Conservation (phyloP, 2,888 invertebrate genomes). For the Coenonympha glycerion region DNA sequence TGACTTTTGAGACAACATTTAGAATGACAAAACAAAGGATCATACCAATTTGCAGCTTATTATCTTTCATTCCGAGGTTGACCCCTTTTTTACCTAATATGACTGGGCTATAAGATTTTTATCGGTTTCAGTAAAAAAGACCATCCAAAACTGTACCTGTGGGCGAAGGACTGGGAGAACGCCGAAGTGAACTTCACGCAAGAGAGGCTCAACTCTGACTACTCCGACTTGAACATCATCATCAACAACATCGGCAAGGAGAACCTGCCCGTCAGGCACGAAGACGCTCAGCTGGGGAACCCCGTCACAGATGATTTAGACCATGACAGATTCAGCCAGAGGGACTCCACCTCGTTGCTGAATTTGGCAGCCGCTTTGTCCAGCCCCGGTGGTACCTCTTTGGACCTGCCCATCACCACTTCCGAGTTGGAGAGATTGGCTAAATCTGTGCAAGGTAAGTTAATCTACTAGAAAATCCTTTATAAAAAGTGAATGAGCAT, state of each 20-base stretch:
- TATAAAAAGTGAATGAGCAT: too few species aligned
- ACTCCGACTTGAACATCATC: conserved; percentile 59
- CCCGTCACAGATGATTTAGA: conserved; percentile 30
- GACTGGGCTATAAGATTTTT: too few species aligned
- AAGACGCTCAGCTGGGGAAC: conserved; percentile 38
- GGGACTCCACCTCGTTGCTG: conserved; percentile 37
- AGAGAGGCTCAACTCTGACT: conserved; percentile 59
- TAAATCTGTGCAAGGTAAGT: conserved; percentile 59
- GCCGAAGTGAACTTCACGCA: conserved; percentile 49
- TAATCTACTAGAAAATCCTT: not conserved
- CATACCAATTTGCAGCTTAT: too few species aligned
- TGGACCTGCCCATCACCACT: conserved; percentile 61
- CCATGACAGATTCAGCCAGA: conserved; percentile 35
- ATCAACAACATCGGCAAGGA: conserved; percentile 57
- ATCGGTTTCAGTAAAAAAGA: conserved; percentile 84
- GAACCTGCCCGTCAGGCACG: conserved; percentile 50
- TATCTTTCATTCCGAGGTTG: too few species aligned
- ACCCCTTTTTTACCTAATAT: too few species aligned
- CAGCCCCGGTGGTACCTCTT: conserved; percentile 53
- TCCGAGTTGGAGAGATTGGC: conserved; percentile 61
- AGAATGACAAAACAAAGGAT: too few species aligned
- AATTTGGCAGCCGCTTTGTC: conserved; percentile 48
- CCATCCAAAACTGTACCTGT: conserved; percentile 89
- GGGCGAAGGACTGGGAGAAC: conserved; percentile 89
- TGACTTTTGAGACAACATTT: too few species aligned